Percentiles rank a stretch among this genome's conserved stretches.
Evolutionary conservation across 2,797 vertebrate species (phyloP).

Genomic region (Galagoides demidoff): DNA sequence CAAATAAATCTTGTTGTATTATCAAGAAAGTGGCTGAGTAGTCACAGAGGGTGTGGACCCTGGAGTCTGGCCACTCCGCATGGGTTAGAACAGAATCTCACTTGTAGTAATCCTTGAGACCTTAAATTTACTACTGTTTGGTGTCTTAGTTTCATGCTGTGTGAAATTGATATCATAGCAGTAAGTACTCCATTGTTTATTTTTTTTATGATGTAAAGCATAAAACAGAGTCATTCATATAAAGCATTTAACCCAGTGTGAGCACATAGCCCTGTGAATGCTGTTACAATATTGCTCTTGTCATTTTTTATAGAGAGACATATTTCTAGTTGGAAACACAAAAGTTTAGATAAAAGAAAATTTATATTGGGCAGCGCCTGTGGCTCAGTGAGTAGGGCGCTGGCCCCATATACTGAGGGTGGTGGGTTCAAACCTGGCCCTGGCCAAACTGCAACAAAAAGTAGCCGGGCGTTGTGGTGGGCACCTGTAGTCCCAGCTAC

Average conservation of each 20-base stretch:
- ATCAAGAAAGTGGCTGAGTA: neutral
- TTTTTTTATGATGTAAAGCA: neutral
- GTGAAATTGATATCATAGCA: neutral
- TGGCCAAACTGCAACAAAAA: too few relatives aligned
- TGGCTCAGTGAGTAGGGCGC: too few relatives aligned
- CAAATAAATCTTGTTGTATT: neutral
- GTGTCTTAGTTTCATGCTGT: neutral
- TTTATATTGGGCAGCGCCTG: neutral
- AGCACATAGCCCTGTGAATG: neutral
- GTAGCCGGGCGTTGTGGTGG: too few relatives aligned
- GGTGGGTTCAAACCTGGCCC: too few relatives aligned
- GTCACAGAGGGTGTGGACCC: neutral
- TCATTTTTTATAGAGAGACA: neutral
- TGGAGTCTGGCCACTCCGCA: neutral
- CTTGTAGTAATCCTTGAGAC: neutral
- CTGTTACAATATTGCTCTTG: neutral
- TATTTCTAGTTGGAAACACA: neutral
- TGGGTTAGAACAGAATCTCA: neutral
- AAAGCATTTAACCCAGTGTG: neutral
- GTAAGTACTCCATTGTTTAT: neutral
- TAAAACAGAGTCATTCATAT: neutral
- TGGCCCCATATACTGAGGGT: too few relatives aligned
- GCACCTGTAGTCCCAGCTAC: too few relatives aligned
- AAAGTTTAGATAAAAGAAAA: neutral
- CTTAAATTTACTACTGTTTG: neutral